Conservation (phyloP, 2,113 vertebrate genomes). For the Carollia perspicillata region DNA sequence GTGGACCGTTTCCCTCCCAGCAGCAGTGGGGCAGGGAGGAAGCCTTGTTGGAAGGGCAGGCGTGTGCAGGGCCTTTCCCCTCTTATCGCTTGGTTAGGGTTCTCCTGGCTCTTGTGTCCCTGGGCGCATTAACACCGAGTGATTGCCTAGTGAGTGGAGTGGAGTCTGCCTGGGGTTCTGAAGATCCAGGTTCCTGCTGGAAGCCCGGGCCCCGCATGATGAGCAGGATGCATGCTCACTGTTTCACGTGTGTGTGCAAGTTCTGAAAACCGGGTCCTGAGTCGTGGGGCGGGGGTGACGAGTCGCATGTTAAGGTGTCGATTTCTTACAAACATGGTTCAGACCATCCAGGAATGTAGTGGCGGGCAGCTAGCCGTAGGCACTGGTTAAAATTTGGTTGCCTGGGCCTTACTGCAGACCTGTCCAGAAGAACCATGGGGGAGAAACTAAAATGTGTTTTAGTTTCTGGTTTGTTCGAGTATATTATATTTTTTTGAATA, state of each 20-base stretch:
- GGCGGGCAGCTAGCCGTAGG: not conserved
- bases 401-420: not conserved
- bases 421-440: not conserved
- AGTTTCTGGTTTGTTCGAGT: slow-evolving; percentile 7
- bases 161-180: not conserved
- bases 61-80: not conserved
- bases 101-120: not conserved
- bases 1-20: slow-evolving; percentile 47
- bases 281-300: not conserved
- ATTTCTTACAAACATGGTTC: not conserved
- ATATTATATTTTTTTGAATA: not conserved
- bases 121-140: not conserved
- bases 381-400: not conserved
- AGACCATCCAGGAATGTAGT: not conserved
- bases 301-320: not conserved
- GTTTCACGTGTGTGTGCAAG: not conserved
- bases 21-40: not conserved
- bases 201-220: not conserved
- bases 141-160: not conserved
- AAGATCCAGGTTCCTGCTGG: not conserved
- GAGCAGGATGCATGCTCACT: not conserved
- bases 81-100: not conserved
- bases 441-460: not conserved
- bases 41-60: not conserved
- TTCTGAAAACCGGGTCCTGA: not conserved